These are phyloP conservation scores for Kryphioiulus occultus DNA, from an alignment of 2,888 invertebrate species.

Conservation along the genomic window DNA sequence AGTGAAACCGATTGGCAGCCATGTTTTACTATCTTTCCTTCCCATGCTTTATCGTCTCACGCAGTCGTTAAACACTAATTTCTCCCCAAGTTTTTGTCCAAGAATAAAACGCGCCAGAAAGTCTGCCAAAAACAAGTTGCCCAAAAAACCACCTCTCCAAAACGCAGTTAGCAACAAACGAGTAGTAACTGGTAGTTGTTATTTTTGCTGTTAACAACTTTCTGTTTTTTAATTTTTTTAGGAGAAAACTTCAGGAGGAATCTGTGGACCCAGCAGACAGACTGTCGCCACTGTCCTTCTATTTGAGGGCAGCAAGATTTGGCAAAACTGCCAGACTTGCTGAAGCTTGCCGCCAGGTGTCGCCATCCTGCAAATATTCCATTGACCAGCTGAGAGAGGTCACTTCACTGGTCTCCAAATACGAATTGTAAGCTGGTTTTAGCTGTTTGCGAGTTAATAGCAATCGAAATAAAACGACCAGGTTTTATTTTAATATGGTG, in stretches of 20 bases:
- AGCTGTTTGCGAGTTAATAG: no score
- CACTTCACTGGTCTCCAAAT: slow-evolving; percentile 24
- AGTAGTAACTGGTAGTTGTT: not conserved
- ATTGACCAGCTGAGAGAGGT: slow-evolving; percentile 36
- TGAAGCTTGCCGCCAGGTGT: slow-evolving; percentile 45
- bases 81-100: not conserved
- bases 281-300: slow-evolving; percentile 39
- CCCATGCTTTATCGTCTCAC: not conserved
- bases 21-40: not conserved
- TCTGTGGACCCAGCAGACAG: slow-evolving; percentile 12
- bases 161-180: not conserved
- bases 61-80: not conserved
- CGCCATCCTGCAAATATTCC: slow-evolving; percentile 45
- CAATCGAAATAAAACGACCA: no score
- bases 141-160: not conserved
- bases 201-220: slow-evolving; percentile 20
- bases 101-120: slow-evolving; percentile 9
- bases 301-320: slow-evolving; percentile 48
- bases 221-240: slow-evolving; percentile 37
- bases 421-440: slow-evolving; percentile 10
- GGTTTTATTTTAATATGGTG: no score
- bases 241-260: slow-evolving; percentile 37
- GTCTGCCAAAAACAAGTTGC: not conserved
- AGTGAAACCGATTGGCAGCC: no score
- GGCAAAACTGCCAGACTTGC: not conserved